Base-by-base conservation (phyloP, 2,888 invertebrate species). In the Heliconius erato region DNA sequence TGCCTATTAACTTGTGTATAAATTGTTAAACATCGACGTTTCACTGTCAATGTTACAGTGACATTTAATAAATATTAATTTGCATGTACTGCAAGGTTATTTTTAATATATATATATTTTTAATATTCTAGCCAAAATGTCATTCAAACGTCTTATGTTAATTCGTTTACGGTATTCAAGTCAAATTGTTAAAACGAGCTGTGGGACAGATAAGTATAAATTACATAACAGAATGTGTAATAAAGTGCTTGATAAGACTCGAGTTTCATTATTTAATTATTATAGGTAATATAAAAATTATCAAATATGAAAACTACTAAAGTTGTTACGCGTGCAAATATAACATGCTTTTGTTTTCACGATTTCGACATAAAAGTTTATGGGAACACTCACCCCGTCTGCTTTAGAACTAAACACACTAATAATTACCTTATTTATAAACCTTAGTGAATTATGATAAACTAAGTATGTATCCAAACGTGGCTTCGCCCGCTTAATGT, bases 371-470 rank as follows among this genome's bases (percentile, higher is more conserved):
- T 83, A 83, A 83, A 82, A 74, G 63, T 82, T 85, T 85, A 85
- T 84, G 82, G 28, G 84, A 78, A 78, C 85, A 71, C 77, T 85
- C 74, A 85, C 85, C 85, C 83, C 35, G 49, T 59, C 49, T 69
- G 44, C 19, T 23, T 67, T 78, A 44, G 23, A 49, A 44, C 44
- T 65, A 44, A 78, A 44, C 19, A 16, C 1, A 54, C 19, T 23
- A 32, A 54, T 54, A 32, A 54, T 54, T n/a, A 74, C n/a, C 4
- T 78, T 67, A 67, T 77, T 77, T 65, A 77, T 67, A 77, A 19
- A 14, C 40, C 23, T 77, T 26, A 40, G 32, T 1, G 26, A 63
- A 44, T 44, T 78, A 2, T 12, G 16, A 49, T 49, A 19, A 49
- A 49, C 19, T 49, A 16, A 2, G 6, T 49, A 49, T 1, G n/a